Base-by-base conservation (phyloP, 2,113 vertebrate species). In the Prionailurus bengalensis region DNA sequence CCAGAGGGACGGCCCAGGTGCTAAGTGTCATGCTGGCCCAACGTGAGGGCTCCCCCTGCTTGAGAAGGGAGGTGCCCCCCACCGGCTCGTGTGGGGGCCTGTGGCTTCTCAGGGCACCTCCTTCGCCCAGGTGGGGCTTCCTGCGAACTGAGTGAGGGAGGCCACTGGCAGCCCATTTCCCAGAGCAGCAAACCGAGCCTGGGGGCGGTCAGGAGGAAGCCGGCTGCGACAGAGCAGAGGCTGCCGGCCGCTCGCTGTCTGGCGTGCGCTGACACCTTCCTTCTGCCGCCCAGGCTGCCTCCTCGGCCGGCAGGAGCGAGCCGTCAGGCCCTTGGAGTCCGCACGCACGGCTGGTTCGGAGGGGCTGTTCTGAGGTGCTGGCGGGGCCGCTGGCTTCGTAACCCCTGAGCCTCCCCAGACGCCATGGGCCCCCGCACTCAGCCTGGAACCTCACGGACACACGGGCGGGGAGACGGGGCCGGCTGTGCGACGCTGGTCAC, bases 331-430 rank as follows among this genome's bases (percentile, higher is more conserved):
- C 31, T 48, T 1, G 5, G 14, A 33, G 83, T 39, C 0, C 4
- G 5, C 15, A 0, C 1, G 17, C 10, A 1, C 27, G 1, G 6
- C 1, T 4, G 36, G 13, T 2, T 13, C 5, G 85, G 33, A 19
- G 51, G 31, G 48, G 10, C 1, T 3, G 0, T 19, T 36, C 63
- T 6, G 61, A 12, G 79, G 36, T 33, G 61, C 78, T 11, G 29
- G 29, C 0, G 0, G 17, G 61, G 76, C 48, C 63, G 36, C 36
- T 2, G 14, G 70, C 3, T 61, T 66, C 25, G 36, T 29, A 25
- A 25, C 7, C 17, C 51, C 31, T 21, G 70, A 78, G 51, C 27
- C 39, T 21, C 39, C 13, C 9, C 42, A 31, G 51, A 31, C 2
- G 42, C 23, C 68, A 16, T 0, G 4, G 45, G 61, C 10, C 6